These are phyloP conservation scores for Phrynosoma blainvillii DNA, from an alignment of 2,113 vertebrate genomes.

Conservation along the genomic window DNA sequence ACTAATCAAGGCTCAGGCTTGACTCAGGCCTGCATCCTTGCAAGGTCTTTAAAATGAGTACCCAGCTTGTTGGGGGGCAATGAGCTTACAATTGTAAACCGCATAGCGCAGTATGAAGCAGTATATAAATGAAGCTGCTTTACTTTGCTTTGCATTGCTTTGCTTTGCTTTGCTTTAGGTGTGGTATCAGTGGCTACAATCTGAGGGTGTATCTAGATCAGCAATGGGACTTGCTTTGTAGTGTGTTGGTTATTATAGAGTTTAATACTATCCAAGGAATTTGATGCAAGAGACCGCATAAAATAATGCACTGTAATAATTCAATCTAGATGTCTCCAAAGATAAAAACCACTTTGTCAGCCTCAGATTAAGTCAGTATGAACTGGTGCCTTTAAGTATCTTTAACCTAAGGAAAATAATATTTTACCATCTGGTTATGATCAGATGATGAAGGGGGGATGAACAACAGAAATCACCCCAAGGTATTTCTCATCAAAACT, in stretches of 20 bases:
- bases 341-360: constrained; percentile 69
- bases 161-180: constrained; percentile 8
- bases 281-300: constrained; percentile 66
- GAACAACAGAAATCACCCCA: constrained; percentile 47
- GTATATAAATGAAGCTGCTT: no score
- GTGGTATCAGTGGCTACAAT: background rate
- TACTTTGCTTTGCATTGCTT: no score
- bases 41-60: no score
- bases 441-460: constrained; percentile 27
- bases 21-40: no score
- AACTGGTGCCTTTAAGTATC: constrained; percentile 49
- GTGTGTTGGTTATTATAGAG: constrained; percentile 52
- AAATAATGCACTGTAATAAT: constrained; percentile 70
- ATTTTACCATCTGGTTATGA: constrained; percentile 70
- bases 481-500: constrained; percentile 54
- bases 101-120: no score
- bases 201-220: constrained; percentile 36
- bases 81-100: no score
- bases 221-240: constrained; percentile 2
- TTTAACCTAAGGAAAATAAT: constrained; percentile 54
- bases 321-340: constrained; percentile 66
- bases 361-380: constrained; percentile 69
- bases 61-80: no score
- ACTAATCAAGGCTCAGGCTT: no score
- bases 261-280: constrained; percentile 65